Conservation (phyloP, 2,888 invertebrate species). For the Cryptophagus acutangulus region DNA sequence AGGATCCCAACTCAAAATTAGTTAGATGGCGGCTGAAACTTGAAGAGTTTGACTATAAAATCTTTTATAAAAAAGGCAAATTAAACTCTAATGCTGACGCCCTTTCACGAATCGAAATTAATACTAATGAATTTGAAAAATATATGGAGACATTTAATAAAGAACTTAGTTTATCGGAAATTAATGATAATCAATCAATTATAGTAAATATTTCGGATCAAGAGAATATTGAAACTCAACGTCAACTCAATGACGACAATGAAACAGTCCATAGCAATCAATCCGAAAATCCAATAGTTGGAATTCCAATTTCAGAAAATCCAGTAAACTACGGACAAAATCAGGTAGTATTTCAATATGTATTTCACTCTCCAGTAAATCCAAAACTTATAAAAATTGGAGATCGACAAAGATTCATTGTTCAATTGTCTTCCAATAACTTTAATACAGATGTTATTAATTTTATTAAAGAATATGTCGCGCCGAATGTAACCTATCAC, state of each 20-base stretch:
- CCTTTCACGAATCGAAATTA: conserved; percentile 2
- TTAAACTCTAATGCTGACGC: background rate
- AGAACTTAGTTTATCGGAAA: conserved; percentile 6
- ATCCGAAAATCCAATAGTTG: conserved; percentile 7
- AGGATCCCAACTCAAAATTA: conserved; percentile 16
- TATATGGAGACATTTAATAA: background rate
- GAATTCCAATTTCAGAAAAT: conserved; percentile 4
- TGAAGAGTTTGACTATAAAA: conserved; percentile 4
- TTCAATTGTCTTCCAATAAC: background rate
- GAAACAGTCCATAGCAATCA: conserved; percentile 1
- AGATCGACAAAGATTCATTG: conserved; percentile 1
- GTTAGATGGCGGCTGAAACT: conserved; percentile 1
- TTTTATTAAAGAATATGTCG: conserved; percentile 7
- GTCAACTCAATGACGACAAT: conserved; percentile 3
- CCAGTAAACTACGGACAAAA: conserved; percentile 2
- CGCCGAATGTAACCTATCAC: conserved; percentile 3
- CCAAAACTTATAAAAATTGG: too few species aligned
- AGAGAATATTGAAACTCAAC: background rate
- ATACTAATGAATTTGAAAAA: conserved; percentile 1
- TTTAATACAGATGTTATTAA: background rate
- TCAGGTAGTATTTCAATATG: background rate
- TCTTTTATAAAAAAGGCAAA: conserved; percentile 4
- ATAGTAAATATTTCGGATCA: background rate
- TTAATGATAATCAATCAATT: background rate
- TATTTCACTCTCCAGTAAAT: background rate